Evolutionary conservation across 1,140 invertebrate species (phyloP).

Genomic region (Macrotrachela quadricornifera): DNA sequence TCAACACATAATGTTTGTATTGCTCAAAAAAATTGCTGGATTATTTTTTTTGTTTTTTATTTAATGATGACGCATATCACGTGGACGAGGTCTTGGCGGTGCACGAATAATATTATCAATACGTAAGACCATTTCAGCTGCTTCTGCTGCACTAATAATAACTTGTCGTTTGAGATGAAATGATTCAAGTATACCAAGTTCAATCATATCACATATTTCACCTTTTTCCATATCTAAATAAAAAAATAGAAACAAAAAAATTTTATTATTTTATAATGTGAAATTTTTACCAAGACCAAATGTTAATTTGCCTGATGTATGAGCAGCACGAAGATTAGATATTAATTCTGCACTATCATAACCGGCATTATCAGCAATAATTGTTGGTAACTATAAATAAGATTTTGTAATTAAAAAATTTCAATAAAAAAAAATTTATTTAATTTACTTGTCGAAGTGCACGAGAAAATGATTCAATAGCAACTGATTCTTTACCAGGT

Average conservation of each 20-base stretch:
- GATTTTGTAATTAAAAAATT: too few relatives aligned
- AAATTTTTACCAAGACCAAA: slow-evolving; percentile 52
- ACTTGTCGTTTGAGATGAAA: slow-evolving; percentile 89
- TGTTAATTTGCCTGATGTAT: slow-evolving; percentile 51
- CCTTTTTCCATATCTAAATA: slow-evolving; percentile 58
- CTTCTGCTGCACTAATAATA: slow-evolving; percentile 74
- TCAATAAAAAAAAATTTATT: background rate
- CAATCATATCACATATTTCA: slow-evolving; percentile 59
- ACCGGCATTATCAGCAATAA: slow-evolving; percentile 93
- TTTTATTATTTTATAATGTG: background rate
- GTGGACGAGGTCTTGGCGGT: slow-evolving; percentile 66
- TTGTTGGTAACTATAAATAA: slow-evolving; percentile 51
- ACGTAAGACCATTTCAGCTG: slow-evolving; percentile 92
- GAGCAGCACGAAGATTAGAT: slow-evolving; percentile 63
- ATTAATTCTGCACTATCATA: slow-evolving; percentile 87
- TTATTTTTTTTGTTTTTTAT: too few relatives aligned
- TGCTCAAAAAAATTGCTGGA: too few relatives aligned
- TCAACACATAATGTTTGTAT: too few relatives aligned
- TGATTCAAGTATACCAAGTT: slow-evolving; percentile 79
- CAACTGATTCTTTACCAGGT: slow-evolving; percentile 87
- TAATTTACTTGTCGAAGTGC: slow-evolving; percentile 38
- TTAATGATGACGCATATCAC: slow-evolving; percentile 41
- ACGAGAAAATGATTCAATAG: slow-evolving; percentile 81
- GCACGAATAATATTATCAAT: slow-evolving; percentile 90
- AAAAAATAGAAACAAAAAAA: slow-evolving; percentile 10